A percentile compares a stretch with the other conserved stretches of the same genome.
Evolutionary conservation across 1,140 invertebrate species (phyloP).

Genomic region (Drosophila miranda): DNA sequence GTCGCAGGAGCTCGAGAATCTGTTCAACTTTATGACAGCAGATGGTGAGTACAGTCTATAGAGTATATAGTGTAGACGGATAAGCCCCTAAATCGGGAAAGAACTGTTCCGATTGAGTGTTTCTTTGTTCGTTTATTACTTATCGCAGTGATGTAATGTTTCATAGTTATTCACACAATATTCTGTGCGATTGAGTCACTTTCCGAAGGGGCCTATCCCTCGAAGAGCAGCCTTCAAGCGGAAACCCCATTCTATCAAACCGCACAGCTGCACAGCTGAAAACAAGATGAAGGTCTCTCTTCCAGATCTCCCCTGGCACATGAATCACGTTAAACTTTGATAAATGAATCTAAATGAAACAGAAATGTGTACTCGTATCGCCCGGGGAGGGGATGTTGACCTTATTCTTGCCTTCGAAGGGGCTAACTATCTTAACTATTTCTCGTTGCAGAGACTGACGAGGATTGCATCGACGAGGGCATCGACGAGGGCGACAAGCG

Average conservation of each 20-base stretch:
- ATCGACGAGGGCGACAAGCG: conserved; percentile 85
- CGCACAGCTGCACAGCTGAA: not conserved
- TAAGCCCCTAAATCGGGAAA: no score
- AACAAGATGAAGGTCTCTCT: conserved; percentile 20
- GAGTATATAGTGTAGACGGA: no score
- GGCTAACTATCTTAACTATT: not conserved
- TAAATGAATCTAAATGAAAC: conserved; percentile 1
- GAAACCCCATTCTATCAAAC: conserved; percentile 22
- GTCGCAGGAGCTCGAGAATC: conserved; percentile 91
- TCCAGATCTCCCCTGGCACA: conserved; percentile 5
- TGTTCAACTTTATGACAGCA: conserved; percentile 92
- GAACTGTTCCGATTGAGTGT: no score
- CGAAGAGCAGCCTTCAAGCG: not conserved
- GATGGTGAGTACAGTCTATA: conserved; percentile 83
- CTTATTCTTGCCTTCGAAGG: not conserved
- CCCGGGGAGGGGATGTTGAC: not conserved
- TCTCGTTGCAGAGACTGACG: conserved; percentile 87
- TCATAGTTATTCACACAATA: not conserved
- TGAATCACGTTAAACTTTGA: conserved; percentile 29
- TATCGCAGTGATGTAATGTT: not conserved
- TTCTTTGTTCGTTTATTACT: no score
- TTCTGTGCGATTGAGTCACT: conserved; percentile 12
- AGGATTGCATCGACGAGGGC: conserved; percentile 95
- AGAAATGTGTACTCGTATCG: not conserved
- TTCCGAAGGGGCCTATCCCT: not conserved